Base-by-base conservation (phyloP, 2,113 vertebrate species). In the Coracopsis vasa region DNA sequence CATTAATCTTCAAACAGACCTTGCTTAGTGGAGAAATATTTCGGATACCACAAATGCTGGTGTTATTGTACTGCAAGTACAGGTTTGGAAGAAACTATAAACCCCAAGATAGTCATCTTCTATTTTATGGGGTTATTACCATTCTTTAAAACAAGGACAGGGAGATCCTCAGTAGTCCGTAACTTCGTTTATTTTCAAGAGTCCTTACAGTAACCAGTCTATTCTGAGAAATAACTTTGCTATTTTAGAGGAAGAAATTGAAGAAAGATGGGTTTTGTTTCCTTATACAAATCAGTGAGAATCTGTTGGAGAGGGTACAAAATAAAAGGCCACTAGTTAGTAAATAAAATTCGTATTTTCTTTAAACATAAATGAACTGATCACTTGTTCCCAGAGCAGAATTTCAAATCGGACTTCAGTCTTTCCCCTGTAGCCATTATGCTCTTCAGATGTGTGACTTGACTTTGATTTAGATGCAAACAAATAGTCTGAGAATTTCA, bases 161-260 rank as follows among this genome's bases (percentile, higher is more conserved):
- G 79, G 37, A 62, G 29, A 80, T 87, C 62, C 56, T 82, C 73
- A 45, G 16, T 53, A 85, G 3, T 82, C 79, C 35, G 15, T 80
- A n/a, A 35, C 6, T 80, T 6, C 70, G 28, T 48, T 77, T 88
- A 95, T 77, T 60, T 87, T 5, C 35, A 61, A 77, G 86, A 88
- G 20, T 29, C 94, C 79, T 95, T 94, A 53, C 51, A 89, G 89
- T 88, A 97, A 56, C 51, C 37, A 77, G 41, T 65, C 60, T 94
- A 17, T 93, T 92, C 69, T 96, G 95, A 92, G 96, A 88, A 93
- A 37, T 29, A 42, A 15, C 25, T 69, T 80, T 2, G 2, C 16
- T 81, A 5, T 87, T 89, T 47, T 66, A 74, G 37, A 86, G 65
- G 65, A 94, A 53, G 71, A 78, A 77, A 13, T 87, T 94, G 87